These are phyloP conservation scores for Tanypteryx hageni DNA, from an alignment of 2,888 invertebrate species.

Conservation along the genomic window DNA sequence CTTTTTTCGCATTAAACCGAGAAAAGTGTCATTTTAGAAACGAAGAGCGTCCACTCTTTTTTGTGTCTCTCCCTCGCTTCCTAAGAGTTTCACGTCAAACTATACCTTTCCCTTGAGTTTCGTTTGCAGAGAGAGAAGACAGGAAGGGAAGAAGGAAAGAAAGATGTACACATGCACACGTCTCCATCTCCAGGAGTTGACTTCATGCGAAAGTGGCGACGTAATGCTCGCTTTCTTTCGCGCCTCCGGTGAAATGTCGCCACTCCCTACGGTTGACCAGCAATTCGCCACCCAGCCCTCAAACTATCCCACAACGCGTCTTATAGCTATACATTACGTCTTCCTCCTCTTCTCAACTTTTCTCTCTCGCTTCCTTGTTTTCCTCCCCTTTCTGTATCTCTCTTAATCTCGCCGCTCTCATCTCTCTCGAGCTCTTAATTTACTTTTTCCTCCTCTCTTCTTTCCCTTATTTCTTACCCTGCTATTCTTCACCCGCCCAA, in stretches of 20 bases:
- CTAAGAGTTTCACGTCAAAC: not conserved
- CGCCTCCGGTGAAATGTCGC: no score
- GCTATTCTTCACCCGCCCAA: not conserved
- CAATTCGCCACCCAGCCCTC: not conserved
- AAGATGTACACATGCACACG: not conserved
- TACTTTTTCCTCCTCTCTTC: not conserved
- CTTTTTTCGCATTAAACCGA: not conserved
- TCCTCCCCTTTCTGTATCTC: no score
- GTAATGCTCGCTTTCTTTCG: no score
- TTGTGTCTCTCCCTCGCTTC: not conserved
- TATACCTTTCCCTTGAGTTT: not conserved
- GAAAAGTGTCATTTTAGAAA: not conserved
- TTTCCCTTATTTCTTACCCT: not conserved
- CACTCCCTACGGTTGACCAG: no score
- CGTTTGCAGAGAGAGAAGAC: not conserved
- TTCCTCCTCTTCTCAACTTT: conserved; percentile 5
- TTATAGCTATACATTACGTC: no score
- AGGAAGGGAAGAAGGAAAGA: not conserved
- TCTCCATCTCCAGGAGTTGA: no score
- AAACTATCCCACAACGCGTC: no score
- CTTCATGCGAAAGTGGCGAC: no score
- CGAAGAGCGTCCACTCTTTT: not conserved
- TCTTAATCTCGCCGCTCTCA: no score
- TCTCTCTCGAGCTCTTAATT: not conserved
- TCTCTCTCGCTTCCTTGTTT: not conserved